Evolutionary conservation across 2,797 vertebrate species (phyloP).

Genomic region (Macroramphosus scolopax): DNA sequence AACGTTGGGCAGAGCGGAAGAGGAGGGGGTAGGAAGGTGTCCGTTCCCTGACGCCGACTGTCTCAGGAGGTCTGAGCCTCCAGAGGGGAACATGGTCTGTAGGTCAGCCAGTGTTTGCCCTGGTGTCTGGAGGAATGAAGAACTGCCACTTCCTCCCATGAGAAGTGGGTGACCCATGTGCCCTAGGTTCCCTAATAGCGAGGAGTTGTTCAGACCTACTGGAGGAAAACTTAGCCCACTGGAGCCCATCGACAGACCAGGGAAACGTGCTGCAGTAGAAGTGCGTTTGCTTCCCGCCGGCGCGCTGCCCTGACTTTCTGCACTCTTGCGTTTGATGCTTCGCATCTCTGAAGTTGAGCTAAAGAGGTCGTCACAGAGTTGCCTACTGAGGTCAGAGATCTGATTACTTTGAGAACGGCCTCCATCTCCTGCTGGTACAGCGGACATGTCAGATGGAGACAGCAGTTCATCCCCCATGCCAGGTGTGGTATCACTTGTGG

Average conservation of each 20-base stretch:
- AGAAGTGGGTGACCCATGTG: constrained; percentile 88
- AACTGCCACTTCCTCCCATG: constrained; percentile 83
- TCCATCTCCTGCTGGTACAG: constrained; percentile 50
- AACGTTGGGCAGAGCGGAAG: constrained; percentile 71
- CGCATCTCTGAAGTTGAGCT: constrained; percentile 80
- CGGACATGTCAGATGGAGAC: constrained; percentile 24
- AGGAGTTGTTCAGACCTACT: constrained; percentile 83
- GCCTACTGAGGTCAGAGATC: constrained; percentile 54
- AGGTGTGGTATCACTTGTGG: constrained; percentile 70
- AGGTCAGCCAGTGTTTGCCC: constrained; percentile 88
- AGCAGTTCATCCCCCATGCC: constrained; percentile 52
- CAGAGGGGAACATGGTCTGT: constrained; percentile 89
- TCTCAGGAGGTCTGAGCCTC: constrained; percentile 82
- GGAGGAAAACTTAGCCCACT: constrained; percentile 85
- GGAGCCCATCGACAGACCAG: constrained; percentile 79
- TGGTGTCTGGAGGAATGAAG: constrained; percentile 88
- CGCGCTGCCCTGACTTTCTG: constrained; percentile 77
- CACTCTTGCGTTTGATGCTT: constrained; percentile 86
- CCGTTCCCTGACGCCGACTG: constrained; percentile 80
- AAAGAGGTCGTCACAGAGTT: constrained; percentile 67
- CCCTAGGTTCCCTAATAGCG: constrained; percentile 84
- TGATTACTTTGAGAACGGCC: constrained; percentile 55
- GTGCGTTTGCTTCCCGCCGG: constrained; percentile 81
- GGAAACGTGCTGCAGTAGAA: constrained; percentile 76
- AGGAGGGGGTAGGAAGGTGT: constrained; percentile 82